phyloP scores from a whole-genome alignment of 2,113 vertebrate genomes.

The Vombatus ursinus region DNA sequence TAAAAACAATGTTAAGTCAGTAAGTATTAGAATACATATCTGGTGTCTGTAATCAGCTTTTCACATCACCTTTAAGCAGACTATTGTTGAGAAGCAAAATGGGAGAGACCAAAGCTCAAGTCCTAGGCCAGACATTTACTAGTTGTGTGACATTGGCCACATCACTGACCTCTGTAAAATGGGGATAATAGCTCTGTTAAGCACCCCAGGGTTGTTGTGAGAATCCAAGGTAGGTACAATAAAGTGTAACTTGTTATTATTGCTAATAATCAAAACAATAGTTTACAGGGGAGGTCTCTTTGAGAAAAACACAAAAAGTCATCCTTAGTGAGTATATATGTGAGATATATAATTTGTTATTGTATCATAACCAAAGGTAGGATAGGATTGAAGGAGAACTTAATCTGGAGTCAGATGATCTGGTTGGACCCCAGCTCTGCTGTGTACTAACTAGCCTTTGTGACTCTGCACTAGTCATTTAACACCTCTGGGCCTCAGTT shows the following conservation, averaged over 20 bases:
- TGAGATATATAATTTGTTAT: neutral
- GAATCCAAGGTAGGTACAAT: neutral
- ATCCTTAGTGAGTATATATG: neutral
- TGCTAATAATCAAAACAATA: neutral
- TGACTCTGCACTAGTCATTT: neutral
- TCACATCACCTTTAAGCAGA: neutral
- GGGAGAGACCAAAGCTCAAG: neutral
- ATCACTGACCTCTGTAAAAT: neutral
- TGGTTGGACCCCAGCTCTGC: neutral
- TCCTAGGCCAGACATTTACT: neutral
- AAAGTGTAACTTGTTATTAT: neutral
- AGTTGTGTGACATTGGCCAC: neutral
- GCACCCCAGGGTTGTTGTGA: neutral
- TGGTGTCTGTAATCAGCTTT: neutral
- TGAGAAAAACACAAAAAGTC: neutral
- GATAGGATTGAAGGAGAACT: neutral
- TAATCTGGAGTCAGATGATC: neutral
- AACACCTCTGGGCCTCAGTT: neutral
- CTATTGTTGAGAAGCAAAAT: neutral
- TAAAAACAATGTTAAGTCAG: conserved; percentile 22
- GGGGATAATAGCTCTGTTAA: neutral
- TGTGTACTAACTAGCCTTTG: neutral
- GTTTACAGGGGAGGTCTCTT: neutral
- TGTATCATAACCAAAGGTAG: neutral
- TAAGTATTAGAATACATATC: neutral